These are phyloP conservation scores for Zophobas atratus DNA, from an alignment of 1,140 invertebrate species.

Conservation along the genomic window DNA sequence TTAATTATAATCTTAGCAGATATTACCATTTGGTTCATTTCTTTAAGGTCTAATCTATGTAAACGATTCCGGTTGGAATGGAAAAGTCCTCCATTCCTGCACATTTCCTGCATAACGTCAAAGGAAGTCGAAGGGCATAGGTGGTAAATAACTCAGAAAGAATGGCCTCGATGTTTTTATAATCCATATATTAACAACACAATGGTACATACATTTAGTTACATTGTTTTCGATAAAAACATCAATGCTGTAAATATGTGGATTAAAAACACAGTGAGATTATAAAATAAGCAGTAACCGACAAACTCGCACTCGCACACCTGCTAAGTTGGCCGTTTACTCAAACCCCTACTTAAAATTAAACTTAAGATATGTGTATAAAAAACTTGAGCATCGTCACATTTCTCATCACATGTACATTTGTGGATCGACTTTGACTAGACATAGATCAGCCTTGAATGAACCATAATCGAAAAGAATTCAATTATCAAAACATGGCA, in stretches of 20 bases:
- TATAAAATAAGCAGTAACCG: slow-evolving; percentile 44
- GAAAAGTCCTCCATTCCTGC: neutral
- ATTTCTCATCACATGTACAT: slow-evolving; percentile 42
- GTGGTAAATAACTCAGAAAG: slow-evolving; percentile 11
- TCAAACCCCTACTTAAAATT: slow-evolving; percentile 41
- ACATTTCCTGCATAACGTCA: neutral
- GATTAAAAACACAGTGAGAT: slow-evolving; percentile 59
- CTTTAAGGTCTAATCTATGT: neutral
- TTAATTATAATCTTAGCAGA: neutral
- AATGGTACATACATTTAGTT: slow-evolving; percentile 58
- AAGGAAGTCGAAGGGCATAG: slow-evolving; percentile 12
- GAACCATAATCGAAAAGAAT: slow-evolving; percentile 17
- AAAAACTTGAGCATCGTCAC: slow-evolving; percentile 49
- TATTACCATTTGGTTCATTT: neutral
- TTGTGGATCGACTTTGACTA: slow-evolving; percentile 39
- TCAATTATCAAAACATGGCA: slow-evolving; percentile 27
- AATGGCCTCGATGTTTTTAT: slow-evolving; percentile 56
- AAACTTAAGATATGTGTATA: slow-evolving; percentile 42
- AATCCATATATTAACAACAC: slow-evolving; percentile 67
- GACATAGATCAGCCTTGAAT: slow-evolving; percentile 47
- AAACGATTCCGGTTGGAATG: neutral
- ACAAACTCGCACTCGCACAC: slow-evolving; percentile 30
- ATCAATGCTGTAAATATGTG: slow-evolving; percentile 63
- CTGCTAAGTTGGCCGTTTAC: slow-evolving; percentile 40
- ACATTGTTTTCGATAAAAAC: slow-evolving; percentile 51